Percentiles rank a stretch among this genome's conserved stretches.
Evolutionary conservation across 1,140 invertebrate species (phyloP).

Genomic region (Drosophila tropicalis): DNA sequence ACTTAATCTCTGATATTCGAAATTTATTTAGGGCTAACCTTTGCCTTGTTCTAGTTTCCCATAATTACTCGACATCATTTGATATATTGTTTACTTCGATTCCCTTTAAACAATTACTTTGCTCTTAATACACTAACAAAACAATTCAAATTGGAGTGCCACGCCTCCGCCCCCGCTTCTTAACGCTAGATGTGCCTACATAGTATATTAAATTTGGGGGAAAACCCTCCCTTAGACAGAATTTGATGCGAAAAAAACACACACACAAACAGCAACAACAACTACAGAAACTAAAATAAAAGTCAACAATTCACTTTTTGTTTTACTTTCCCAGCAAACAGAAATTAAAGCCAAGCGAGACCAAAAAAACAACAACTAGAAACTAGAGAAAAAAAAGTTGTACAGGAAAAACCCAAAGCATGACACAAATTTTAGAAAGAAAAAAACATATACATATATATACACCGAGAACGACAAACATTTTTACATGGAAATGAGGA

Average conservation of each 20-base stretch:
- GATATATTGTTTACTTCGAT: not conserved
- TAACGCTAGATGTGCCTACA: not conserved
- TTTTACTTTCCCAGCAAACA: conserved; percentile 75
- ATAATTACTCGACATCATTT: conserved; percentile 10
- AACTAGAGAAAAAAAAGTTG: conserved; percentile 23
- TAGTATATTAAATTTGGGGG: too few species aligned
- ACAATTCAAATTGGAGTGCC: conserved; percentile 57
- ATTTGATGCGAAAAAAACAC: not conserved
- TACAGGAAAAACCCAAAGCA: conserved; percentile 62
- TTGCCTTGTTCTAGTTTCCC: not conserved
- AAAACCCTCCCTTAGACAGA: not conserved
- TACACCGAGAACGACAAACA: conserved; percentile 10
- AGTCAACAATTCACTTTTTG: conserved; percentile 68
- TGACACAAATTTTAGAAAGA: conserved; percentile 70
- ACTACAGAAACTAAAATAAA: conserved; percentile 49
- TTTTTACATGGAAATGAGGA: conserved; percentile 58
- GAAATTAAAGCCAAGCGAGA: conserved; percentile 67
- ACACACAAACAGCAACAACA: not conserved
- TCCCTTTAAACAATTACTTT: conserved; percentile 15
- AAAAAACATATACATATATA: conserved; percentile 24
- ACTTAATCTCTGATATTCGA: too few species aligned
- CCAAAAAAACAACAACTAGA: conserved; percentile 22
- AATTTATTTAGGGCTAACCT: too few species aligned
- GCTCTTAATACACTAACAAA: conserved; percentile 1
- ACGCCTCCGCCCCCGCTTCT: conserved; percentile 7